A percentile compares a stretch with the other conserved stretches of the same genome.
Conservation (phyloP, 2,888 invertebrate genomes). For the Calliopum simillimum region DNA sequence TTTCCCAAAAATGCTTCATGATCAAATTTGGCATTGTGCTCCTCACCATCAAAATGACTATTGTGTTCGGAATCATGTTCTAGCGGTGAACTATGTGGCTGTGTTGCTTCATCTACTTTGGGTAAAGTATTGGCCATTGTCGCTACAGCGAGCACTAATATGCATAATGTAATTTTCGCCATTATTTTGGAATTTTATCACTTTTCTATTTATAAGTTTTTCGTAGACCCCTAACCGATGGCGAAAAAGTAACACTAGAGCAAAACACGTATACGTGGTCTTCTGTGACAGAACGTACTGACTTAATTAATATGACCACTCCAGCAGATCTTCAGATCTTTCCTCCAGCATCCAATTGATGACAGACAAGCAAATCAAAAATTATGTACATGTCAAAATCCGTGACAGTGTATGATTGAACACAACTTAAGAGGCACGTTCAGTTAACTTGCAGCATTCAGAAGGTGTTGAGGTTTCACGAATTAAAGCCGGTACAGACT, state of each 20-base stretch:
- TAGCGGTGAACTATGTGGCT: conserved; percentile 70
- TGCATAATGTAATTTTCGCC: not conserved
- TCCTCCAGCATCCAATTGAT: no score
- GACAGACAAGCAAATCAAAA: no score
- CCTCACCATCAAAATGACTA: conserved; percentile 80
- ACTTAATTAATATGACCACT: conserved; percentile 40
- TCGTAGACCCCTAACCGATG: no score
- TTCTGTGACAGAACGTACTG: conserved; percentile 39
- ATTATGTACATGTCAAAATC: no score
- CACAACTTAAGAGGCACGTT: no score
- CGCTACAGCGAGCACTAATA: not conserved
- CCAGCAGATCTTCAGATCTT: not conserved
- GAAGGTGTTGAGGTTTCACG: no score
- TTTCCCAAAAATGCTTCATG: conserved; percentile 98
- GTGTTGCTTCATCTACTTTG: conserved; percentile 71
- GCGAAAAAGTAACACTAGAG: not conserved
- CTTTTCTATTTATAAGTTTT: not conserved
- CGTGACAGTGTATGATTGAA: no score
- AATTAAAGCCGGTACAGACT: no score
- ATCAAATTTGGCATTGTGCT: conserved; percentile 92
- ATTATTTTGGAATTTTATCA: not conserved
- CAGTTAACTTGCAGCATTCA: no score
- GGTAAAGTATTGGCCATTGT: conserved; percentile 71
- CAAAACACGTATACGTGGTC: conserved; percentile 37
- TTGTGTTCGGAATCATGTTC: conserved; percentile 81